phyloP scores from a whole-genome alignment of 2,797 vertebrate genomes.

The Staurois parvus region DNA sequence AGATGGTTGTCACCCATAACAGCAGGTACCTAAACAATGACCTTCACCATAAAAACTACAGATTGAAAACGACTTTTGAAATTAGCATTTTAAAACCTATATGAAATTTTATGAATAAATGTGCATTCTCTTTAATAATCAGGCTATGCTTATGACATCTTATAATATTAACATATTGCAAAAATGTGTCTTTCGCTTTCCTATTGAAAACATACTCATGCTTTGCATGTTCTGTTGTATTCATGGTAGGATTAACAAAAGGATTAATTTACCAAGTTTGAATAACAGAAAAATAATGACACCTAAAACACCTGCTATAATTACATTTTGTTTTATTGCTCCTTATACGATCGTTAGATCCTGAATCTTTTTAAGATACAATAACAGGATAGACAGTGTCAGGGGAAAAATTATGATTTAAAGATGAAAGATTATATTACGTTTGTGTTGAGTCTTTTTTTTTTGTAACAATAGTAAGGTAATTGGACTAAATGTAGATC shows the following conservation, averaged over 20 bases:
- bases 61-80: too few species aligned
- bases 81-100: too few species aligned
- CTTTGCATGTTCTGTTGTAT: neutral
- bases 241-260: neutral
- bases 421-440: neutral
- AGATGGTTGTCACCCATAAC: too few species aligned
- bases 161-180: too few species aligned
- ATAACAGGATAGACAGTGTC: neutral
- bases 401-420: neutral
- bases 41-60: too few species aligned
- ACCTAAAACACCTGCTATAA: slow-evolving; percentile 20
- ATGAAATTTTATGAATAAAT: too few species aligned
- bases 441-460: neutral
- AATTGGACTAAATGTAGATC: slow-evolving; percentile 32
- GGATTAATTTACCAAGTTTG: neutral
- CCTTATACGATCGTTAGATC: slow-evolving; percentile 1
- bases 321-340: slow-evolving; percentile 2
- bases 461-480: neutral
- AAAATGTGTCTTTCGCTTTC: too few species aligned
- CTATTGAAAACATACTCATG: too few species aligned
- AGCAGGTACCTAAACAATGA: too few species aligned
- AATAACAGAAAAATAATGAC: neutral
- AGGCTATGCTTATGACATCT: too few species aligned
- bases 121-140: too few species aligned
- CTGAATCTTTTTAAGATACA: neutral